Evolutionary conservation across 2,797 vertebrate genomes (phyloP), one percentile per base, ranked within the genome.

Genomic region (Danionella dracula): DNA sequence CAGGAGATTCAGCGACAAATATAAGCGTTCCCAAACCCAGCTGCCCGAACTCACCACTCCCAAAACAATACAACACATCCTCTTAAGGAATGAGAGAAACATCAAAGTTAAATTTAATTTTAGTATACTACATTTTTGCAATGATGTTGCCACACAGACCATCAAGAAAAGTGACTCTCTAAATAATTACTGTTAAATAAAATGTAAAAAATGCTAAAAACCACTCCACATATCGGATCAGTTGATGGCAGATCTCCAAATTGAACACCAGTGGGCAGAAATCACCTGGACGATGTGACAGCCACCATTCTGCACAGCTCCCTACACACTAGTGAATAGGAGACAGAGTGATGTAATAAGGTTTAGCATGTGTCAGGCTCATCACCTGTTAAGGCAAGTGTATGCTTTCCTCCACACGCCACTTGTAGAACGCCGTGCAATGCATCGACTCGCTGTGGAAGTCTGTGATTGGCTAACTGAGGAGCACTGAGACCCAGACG

Each of bases 391-490:
- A 95, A 86, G 11, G 81, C 91, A 56, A 92, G 83, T 0, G 93
- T 96, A 78, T 95, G 94, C 1, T 87, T 91, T 71, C 92, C 92
- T 78, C 93, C 92, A 81, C 94, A 96, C 53, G 85, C 86, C 70
- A 94, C 92, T 76, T 91, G 89, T 17, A 76, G 84, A 68, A 93
- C 91, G 11, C 72, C 80, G 38, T 88, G 89, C 32, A 85, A 70
- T 82, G 93, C 91, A 59, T 82, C 59, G 32, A 95, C 92, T 57
- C 49, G 78, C 70, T 95, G 93, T 35, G 93, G 93, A 10, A 86
- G 76, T 80, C 77, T 90, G 75, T 86, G 90, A 79, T 91, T 92
- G 74, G 79, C 74, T 57, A 93, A 81, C 66, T 91, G 86, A 45
- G 89, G 76, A 63, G 38, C 76, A 53, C 86, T 79, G 58, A 94